phyloP scores from a whole-genome alignment of 2,113 vertebrate species.

The Xenopus laevis region DNA sequence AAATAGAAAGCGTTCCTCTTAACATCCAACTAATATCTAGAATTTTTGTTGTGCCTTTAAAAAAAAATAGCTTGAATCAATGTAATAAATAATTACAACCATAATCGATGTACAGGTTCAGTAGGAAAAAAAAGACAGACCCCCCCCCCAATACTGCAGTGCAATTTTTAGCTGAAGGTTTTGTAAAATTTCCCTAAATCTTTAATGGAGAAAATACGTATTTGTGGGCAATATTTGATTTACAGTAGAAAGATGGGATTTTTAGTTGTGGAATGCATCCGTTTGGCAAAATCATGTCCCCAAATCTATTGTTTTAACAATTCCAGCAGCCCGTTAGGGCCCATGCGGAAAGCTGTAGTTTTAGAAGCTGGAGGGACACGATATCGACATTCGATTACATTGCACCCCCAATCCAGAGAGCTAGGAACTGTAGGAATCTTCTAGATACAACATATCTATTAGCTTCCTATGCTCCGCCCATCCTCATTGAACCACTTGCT shows the following conservation, averaged over 20 bases:
- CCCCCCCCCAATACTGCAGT: constrained; percentile 47
- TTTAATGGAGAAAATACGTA: background rate
- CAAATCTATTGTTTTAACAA: too few relatives aligned
- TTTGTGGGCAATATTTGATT: background rate
- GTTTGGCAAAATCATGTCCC: too few relatives aligned
- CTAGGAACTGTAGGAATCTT: too few relatives aligned
- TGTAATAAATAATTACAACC: constrained; percentile 62
- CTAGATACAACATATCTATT: background rate
- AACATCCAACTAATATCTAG: constrained; percentile 86
- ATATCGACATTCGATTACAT: too few relatives aligned
- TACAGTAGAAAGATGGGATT: background rate
- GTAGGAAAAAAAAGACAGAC: constrained; percentile 44
- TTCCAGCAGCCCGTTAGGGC: background rate
- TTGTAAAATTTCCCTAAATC: background rate
- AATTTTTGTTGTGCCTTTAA: constrained; percentile 87
- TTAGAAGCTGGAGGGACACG: background rate
- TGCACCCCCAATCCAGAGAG: too few relatives aligned
- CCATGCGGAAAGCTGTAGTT: background rate
- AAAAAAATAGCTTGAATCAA: constrained; percentile 63
- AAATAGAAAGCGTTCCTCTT: constrained; percentile 85
- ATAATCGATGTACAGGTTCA: constrained; percentile 44
- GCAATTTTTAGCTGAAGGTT: constrained; percentile 8
- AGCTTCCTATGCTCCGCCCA: constrained; percentile 1
- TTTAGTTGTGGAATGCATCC: background rate
- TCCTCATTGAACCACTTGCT: background rate